These are phyloP conservation scores for Alligator mississippiensis DNA, from an alignment of 2,113 vertebrate genomes.

Conservation along the genomic window DNA sequence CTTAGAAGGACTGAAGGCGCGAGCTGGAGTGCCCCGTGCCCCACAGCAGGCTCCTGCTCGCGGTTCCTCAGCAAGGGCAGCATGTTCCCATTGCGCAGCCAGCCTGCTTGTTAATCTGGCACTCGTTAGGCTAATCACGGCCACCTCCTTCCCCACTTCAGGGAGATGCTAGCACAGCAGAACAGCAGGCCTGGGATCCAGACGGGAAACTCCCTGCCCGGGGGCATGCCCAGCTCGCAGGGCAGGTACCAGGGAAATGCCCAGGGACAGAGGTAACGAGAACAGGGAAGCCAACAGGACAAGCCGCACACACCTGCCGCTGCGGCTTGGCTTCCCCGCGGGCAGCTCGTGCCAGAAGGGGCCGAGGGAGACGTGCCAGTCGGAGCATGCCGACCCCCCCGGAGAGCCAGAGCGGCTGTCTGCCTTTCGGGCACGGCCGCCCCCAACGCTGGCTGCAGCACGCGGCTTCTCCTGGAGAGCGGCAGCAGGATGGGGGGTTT, in stretches of 20 bases:
- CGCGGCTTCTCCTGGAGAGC: no score
- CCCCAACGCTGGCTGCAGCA: no score
- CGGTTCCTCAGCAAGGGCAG: constrained; percentile 26
- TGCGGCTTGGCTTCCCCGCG: no score
- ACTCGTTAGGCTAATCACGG: constrained; percentile 74
- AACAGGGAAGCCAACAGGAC: background rate
- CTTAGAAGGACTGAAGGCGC: background rate
- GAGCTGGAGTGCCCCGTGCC: rapidly evolving
- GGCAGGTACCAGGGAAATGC: background rate
- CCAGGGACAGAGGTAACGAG: background rate
- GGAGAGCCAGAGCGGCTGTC: no score
- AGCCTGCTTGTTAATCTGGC: constrained; percentile 62
- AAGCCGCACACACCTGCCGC: background rate
- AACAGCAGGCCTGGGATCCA: background rate
- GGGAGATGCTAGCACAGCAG: constrained; percentile 2
- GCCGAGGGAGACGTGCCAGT: no score
- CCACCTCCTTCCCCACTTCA: constrained; percentile 31
- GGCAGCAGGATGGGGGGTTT: no score
- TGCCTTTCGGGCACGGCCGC: no score
- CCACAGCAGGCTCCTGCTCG: background rate
- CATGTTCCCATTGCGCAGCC: constrained; percentile 4
- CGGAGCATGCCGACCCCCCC: no score
- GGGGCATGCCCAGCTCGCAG: no score
- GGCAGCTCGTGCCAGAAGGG: no score
- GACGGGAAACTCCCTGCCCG: background rate